phyloP scores from a whole-genome alignment of 2,888 invertebrate species.

The Trachelus troglodyta region DNA sequence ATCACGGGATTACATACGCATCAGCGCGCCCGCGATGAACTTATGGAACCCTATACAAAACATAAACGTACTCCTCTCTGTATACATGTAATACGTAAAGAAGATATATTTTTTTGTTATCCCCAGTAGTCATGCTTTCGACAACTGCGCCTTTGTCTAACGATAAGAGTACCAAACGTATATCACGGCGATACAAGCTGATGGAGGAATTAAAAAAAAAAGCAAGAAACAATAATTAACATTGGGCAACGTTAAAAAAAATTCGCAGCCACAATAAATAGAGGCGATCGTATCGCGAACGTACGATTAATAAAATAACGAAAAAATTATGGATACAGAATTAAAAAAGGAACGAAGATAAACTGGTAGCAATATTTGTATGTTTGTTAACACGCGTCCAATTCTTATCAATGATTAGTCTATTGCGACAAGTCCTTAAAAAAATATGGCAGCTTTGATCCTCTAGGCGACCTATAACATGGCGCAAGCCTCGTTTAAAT shows the following conservation, averaged over 20 bases:
- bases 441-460: background rate
- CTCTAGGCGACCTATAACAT: background rate
- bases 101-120: background rate
- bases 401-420: background rate
- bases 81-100: background rate
- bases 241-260: background rate
- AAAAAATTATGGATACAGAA: background rate
- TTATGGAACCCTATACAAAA: constrained; percentile 34
- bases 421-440: background rate
- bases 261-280: background rate
- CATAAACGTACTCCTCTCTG: background rate
- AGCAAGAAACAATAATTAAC: background rate
- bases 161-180: background rate
- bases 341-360: background rate
- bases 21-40: constrained; percentile 60
- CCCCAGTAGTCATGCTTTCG: background rate
- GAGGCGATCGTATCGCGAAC: background rate
- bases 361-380: background rate
- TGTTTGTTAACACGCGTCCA: background rate
- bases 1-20: constrained; percentile 62
- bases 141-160: background rate
- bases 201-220: background rate
- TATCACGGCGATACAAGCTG: background rate
- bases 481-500: background rate
- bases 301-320: background rate